Base-by-base conservation (phyloP, 2,113 vertebrate species). In the Mastomys coucha region DNA sequence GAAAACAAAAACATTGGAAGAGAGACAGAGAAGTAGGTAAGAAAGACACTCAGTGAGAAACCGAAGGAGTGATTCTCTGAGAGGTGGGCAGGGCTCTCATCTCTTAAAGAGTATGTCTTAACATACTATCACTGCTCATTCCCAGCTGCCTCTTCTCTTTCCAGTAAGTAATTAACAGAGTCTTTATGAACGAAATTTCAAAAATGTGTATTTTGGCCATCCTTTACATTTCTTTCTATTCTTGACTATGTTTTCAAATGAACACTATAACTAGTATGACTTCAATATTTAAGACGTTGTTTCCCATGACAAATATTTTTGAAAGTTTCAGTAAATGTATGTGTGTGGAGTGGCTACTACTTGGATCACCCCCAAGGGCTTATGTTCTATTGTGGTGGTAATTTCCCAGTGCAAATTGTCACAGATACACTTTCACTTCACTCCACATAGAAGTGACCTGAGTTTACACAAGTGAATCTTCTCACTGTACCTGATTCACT, bases 381-480 rank as follows among this genome's bases (percentile, higher is more conserved):
- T 33, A 6, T 17, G 0, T 70, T 90, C 51, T 56, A 19, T 84
- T 70, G 73, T 36, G 1, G 9, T 11, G 36, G 31, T 24, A 4
- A 73, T 88, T 56, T 72, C 20, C 10, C 49, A 73, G 51, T 31
- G 67, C 13, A 19, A 28, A 56, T 0, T 36, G 13, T 69, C 2
- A 0, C 6, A 85, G 75, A 42, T 28, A 10, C 0, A 0, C 3
- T 39, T 75, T 65, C 33, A 9, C 8, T 14, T 14, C 4, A 16
- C 73, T 36, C 0, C 4, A 2, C 9, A 0, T 6, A 42, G 36
- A 88, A 20, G 19, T 53, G 24, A 11, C 12, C 2, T 1, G 1
- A 16, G 63, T 81, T 53, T 22, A 19, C 63, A 85, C 69, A 86
- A 24, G 24, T 58, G 20, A 0, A 0, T 67, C 31, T 89, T 56